These are phyloP conservation scores for Troides helena DNA, from an alignment of 2,888 invertebrate species.

Conservation along the genomic window DNA sequence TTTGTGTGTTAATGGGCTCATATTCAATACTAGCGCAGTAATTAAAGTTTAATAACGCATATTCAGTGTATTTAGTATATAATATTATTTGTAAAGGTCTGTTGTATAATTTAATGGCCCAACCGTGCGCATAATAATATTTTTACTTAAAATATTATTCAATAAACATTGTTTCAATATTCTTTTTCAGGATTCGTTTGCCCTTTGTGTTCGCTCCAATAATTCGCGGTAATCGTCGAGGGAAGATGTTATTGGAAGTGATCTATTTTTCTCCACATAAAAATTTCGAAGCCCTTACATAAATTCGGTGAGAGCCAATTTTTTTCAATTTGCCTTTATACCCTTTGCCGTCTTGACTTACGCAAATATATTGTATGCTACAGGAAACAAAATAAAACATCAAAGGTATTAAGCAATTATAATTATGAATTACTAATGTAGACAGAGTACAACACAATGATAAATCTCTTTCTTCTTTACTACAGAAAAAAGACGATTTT, in stretches of 20 bases:
- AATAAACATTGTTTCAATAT: constrained; percentile 17
- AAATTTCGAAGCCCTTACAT: background rate
- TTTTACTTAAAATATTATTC: constrained; percentile 8
- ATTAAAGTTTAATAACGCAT: too few relatives aligned
- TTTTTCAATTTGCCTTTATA: constrained; percentile 2
- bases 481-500: too few relatives aligned
- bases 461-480: too few relatives aligned
- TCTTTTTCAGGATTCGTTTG: constrained; percentile 18
- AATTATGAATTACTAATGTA: too few relatives aligned
- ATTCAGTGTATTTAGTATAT: too few relatives aligned
- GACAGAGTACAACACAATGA: too few relatives aligned
- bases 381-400: too few relatives aligned
- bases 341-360: background rate
- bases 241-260: constrained; percentile 11
- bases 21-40: too few relatives aligned
- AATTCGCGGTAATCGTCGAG: constrained; percentile 16
- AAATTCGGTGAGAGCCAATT: constrained; percentile 5
- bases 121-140: background rate
- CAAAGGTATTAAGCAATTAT: too few relatives aligned
- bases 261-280: constrained; percentile 15
- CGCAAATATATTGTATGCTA: background rate
- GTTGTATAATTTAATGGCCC: background rate
- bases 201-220: constrained; percentile 21
- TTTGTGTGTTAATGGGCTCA: too few relatives aligned
- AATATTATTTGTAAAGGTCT: too few relatives aligned